Conservation (phyloP, 2,113 vertebrate species). For the Tachycineta bicolor region DNA sequence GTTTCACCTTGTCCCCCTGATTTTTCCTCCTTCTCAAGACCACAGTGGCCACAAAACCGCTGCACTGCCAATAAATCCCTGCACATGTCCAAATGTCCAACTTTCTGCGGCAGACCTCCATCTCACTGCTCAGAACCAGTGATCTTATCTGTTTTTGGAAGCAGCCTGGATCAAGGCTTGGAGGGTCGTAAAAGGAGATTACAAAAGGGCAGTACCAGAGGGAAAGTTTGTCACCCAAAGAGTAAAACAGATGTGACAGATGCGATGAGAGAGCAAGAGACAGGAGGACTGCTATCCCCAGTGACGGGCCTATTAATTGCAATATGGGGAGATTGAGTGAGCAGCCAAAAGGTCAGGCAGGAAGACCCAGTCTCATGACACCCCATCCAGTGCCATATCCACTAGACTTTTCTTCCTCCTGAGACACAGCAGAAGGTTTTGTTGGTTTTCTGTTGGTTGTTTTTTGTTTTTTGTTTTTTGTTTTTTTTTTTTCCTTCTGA, state of each 20-base stretch:
- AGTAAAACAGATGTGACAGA: neutral
- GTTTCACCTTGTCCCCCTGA: neutral
- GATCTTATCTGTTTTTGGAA: neutral
- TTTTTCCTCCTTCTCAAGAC: neutral
- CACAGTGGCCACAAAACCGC: neutral
- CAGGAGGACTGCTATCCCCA: neutral
- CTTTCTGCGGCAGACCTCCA: neutral
- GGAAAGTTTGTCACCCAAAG: neutral
- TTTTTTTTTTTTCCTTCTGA: neutral
- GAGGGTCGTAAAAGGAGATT: neutral
- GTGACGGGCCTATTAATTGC: neutral
- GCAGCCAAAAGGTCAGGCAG: constrained; percentile 22
- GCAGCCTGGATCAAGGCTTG: neutral
- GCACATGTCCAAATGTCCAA: neutral
- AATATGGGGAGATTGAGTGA: neutral
- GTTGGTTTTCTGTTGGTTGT: neutral
- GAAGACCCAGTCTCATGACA: neutral
- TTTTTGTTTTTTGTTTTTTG: neutral
- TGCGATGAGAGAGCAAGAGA: neutral
- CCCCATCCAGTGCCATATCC: neutral
- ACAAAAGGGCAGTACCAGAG: neutral
- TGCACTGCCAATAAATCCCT: neutral
- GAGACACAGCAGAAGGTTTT: neutral
- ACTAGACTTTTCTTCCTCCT: neutral
- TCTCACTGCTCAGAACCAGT: neutral